A percentile compares a stretch with the other conserved stretches of the same genome.
These are phyloP conservation scores for Chlorodrepanis virens DNA, from an alignment of 2,113 vertebrate genomes.

Conservation along the genomic window DNA sequence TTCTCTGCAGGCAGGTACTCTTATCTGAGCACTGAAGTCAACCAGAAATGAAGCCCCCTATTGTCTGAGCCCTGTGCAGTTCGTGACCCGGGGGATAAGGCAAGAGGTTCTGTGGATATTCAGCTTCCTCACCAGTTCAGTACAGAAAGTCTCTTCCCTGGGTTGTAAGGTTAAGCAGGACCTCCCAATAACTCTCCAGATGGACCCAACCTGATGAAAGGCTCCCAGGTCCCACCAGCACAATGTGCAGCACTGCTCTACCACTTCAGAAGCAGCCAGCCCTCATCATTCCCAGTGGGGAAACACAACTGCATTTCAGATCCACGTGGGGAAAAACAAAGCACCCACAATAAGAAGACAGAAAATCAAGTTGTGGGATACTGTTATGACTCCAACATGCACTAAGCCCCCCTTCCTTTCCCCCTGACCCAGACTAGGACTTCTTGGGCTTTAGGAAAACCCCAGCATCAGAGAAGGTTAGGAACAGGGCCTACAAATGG, in stretches of 20 bases:
- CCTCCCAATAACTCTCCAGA: neutral
- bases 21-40: neutral
- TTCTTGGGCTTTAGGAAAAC: neutral
- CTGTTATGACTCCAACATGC: neutral
- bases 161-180: neutral
- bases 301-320: neutral
- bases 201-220: accelerated
- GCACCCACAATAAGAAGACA: neutral
- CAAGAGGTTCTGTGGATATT: neutral
- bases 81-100: neutral
- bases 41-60: neutral
- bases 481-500: accelerated
- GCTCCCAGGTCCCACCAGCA: neutral
- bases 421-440: neutral
- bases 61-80: neutral
- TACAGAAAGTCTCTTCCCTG: neutral
- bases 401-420: accelerated
- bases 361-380: neutral
- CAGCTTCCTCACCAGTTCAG: neutral
- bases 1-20: neutral
- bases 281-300: accelerated
- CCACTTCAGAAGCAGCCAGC: neutral
- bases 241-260: accelerated
- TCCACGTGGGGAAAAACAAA: neutral
- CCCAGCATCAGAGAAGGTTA: neutral